A percentile compares a stretch with the other conserved stretches of the same genome.
These are phyloP conservation scores for Ichneumon xanthorius DNA, from an alignment of 2,888 invertebrate genomes.

Conservation along the genomic window DNA sequence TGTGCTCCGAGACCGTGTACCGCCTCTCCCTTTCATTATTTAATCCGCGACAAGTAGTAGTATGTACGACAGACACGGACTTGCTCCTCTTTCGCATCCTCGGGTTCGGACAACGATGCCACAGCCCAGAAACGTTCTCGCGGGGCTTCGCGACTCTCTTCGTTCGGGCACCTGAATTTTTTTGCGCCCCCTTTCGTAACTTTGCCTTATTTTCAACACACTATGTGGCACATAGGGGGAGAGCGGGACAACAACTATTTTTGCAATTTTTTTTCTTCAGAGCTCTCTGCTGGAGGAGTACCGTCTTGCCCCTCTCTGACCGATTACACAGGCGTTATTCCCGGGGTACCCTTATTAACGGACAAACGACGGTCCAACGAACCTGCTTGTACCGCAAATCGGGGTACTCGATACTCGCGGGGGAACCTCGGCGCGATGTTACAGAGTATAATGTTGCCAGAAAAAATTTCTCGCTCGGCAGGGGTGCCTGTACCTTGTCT, in stretches of 20 bases:
- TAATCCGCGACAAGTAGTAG: constrained; percentile 64
- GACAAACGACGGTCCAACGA: constrained; percentile 44
- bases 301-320: not conserved
- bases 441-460: not conserved
- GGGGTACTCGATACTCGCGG: constrained; percentile 63
- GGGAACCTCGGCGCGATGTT: constrained; percentile 15
- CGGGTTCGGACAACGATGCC: constrained; percentile 52
- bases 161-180: constrained; percentile 46
- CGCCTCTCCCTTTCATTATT: constrained; percentile 73
- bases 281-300: not conserved
- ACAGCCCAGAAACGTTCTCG: constrained; percentile 56
- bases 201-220: constrained; percentile 31
- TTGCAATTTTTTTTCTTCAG: not conserved
- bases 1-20: constrained; percentile 31
- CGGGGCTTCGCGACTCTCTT: constrained; percentile 64
- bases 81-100: constrained; percentile 43
- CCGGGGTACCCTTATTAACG: constrained; percentile 51
- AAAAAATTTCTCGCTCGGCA: constrained; percentile 28
- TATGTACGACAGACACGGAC: constrained; percentile 60
- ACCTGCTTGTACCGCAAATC: constrained; percentile 65
- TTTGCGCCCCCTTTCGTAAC: constrained; percentile 14
- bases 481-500: constrained; percentile 38
- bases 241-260: not conserved
- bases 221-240: not conserved
- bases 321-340: not conserved